Conservation (phyloP, 2,888 invertebrate species). For the Diplazon laetatorius region DNA sequence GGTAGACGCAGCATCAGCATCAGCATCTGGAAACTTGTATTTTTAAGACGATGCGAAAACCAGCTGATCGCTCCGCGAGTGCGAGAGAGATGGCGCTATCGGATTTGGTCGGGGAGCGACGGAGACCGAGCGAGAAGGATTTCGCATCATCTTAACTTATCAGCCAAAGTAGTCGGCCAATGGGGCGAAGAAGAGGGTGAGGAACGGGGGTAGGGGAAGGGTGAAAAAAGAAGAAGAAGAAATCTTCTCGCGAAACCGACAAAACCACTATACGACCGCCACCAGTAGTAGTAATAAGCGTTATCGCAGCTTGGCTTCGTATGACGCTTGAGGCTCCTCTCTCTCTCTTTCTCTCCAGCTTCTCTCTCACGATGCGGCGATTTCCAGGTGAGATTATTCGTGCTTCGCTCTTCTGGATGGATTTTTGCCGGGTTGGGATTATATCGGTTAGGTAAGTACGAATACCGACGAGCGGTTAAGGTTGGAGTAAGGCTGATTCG, state of each 20-base stretch:
- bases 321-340: slow-evolving; percentile 23
- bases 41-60: too few species aligned
- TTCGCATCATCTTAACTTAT: too few species aligned
- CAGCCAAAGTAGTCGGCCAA: slow-evolving; percentile 28
- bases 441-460: slow-evolving; percentile 35
- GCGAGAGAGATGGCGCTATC: too few species aligned
- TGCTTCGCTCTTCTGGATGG: slow-evolving; percentile 26
- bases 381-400: slow-evolving; percentile 64
- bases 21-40: slow-evolving; percentile 36
- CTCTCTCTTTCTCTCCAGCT: slow-evolving; percentile 4
- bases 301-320: slow-evolving; percentile 8
- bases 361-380: slow-evolving; percentile 32
- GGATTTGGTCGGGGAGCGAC: too few species aligned
- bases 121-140: too few species aligned
- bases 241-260: slow-evolving; percentile 30
- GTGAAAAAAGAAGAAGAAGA: too few species aligned
- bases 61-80: too few species aligned
- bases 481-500: too few species aligned
- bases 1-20: background rate
- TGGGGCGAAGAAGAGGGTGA: too few species aligned
- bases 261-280: background rate
- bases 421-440: slow-evolving; percentile 23
- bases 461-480: slow-evolving; percentile 45
- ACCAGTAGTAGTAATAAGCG: slow-evolving; percentile 12
- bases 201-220: too few species aligned